Conservation (phyloP, 2,888 invertebrate genomes). For the Synergus gifuensis region DNA sequence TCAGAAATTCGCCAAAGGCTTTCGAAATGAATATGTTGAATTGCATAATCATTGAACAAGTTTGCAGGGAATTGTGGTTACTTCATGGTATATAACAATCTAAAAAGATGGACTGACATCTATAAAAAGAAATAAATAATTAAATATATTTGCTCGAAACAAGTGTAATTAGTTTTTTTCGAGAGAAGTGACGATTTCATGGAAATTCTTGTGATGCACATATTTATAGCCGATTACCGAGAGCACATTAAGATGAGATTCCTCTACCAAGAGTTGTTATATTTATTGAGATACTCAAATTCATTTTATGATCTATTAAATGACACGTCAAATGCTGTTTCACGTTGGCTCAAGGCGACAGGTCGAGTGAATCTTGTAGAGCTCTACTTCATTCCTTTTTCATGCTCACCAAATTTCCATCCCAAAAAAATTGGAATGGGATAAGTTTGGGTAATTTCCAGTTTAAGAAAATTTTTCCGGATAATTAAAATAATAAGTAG, state of each 20-base stretch:
- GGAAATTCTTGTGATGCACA: neutral
- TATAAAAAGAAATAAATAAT: neutral
- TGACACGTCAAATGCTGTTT: constrained; percentile 71
- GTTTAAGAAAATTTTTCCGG: too few relatives aligned
- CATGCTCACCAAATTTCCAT: neutral
- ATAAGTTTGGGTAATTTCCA: too few relatives aligned
- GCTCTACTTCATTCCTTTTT: neutral
- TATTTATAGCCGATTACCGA: constrained; percentile 57
- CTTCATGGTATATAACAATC: neutral
- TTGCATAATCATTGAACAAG: neutral
- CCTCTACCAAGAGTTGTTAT: constrained; percentile 73
- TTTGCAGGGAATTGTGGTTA: neutral
- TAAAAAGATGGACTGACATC: neutral
- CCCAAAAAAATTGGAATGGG: neutral
- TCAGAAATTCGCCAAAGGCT: neutral
- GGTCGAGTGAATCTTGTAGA: constrained; percentile 2
- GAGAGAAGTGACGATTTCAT: neutral
- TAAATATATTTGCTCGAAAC: neutral
- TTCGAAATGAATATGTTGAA: constrained; percentile 18
- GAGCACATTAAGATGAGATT: constrained; percentile 62
- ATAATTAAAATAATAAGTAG: too few relatives aligned
- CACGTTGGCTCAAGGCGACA: constrained; percentile 59
- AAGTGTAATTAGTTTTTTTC: neutral
- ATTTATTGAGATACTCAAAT: constrained; percentile 77
- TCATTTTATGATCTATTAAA: constrained; percentile 76